Conservation (phyloP, 2,888 invertebrate genomes). For the Cinara cedri region DNA sequence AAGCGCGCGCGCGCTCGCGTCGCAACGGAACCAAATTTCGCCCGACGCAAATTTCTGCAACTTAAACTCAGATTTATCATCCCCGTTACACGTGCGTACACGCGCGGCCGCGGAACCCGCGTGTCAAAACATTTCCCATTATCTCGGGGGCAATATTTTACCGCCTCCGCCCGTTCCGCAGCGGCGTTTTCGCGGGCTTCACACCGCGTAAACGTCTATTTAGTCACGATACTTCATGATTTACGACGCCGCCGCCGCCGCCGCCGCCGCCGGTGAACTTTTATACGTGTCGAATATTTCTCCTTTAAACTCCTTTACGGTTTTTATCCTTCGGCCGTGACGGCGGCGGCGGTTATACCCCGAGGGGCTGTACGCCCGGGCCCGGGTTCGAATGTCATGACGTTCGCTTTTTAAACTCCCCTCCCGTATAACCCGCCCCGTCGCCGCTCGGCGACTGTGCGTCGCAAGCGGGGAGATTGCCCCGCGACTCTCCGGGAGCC, state of each 20-base stretch:
- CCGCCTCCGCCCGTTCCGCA: neutral
- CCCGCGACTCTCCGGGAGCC: neutral
- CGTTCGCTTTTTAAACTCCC: constrained; percentile 35
- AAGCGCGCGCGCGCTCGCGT: no score
- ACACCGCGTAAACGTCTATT: constrained; percentile 49
- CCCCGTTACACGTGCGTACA: neutral
- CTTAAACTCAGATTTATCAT: constrained; percentile 42
- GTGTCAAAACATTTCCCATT: constrained; percentile 56
- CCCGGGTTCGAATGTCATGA: constrained; percentile 41
- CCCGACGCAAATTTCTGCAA: constrained; percentile 33
- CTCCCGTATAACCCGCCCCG: no score
- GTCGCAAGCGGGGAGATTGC: neutral
- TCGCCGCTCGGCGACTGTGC: neutral
- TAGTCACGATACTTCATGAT: constrained; percentile 55
- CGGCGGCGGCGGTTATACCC: constrained; percentile 31
- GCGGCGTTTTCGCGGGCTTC: constrained; percentile 26
- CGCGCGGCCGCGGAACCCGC: neutral
- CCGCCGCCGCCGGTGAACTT: constrained; percentile 32
- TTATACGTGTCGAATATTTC: constrained; percentile 37
- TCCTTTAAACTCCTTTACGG: constrained; percentile 35
- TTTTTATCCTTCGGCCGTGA: constrained; percentile 46
- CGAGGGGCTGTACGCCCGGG: neutral
- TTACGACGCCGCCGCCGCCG: constrained; percentile 41
- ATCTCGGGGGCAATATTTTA: constrained; percentile 51
- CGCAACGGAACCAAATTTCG: constrained; percentile 11